These are phyloP conservation scores for Gorilla gorilla DNA, from an alignment of 2,113 vertebrate species.

Conservation along the genomic window DNA sequence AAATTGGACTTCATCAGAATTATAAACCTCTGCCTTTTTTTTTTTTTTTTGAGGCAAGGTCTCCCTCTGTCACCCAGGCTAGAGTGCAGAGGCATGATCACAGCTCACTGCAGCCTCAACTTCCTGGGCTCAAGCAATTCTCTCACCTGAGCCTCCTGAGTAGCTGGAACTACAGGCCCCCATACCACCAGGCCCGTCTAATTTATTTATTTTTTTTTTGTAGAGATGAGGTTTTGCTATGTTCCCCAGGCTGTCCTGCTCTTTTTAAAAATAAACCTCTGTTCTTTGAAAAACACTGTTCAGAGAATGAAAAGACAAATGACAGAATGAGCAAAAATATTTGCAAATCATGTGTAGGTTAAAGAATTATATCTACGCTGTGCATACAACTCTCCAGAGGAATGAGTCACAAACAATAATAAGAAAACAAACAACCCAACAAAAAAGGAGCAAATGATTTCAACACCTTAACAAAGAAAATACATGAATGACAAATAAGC, in stretches of 20 bases:
- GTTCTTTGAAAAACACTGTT: not conserved
- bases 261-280: not conserved
- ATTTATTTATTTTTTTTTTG: no score
- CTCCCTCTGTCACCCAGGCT: no score
- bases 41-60: not conserved
- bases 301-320: not conserved
- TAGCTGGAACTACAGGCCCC: no score
- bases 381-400: not conserved
- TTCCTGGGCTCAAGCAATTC: no score
- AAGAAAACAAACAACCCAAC: not conserved
- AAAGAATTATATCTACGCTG: not conserved
- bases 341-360: not conserved
- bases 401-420: slow-evolving; percentile 13
- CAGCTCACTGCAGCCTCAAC: no score
- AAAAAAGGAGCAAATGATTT: not conserved
- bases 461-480: not conserved
- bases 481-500: not conserved
- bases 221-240: no score
- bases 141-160: no score
- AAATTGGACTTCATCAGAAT: not conserved
- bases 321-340: not conserved
- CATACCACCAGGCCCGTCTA: no score
- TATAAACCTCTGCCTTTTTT: not conserved
- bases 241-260: no score
- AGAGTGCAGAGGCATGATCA: no score